phyloP scores from a whole-genome alignment of 2,113 vertebrate species.

The Melanerpes aurifrons region DNA sequence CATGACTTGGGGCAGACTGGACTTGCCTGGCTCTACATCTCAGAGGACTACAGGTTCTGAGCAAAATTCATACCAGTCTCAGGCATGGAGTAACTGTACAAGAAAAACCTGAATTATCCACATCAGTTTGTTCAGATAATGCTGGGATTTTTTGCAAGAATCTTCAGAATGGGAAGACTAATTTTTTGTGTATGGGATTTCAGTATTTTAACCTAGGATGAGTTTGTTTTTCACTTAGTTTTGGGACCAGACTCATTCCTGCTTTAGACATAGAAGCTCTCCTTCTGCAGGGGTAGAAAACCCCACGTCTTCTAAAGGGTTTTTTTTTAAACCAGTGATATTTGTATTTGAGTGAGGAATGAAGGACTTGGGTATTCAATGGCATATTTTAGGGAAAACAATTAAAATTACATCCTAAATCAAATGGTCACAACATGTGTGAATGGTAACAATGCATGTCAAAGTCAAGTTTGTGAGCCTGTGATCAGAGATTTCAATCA shows the following conservation, averaged over 20 bases:
- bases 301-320: neutral
- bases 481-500: neutral
- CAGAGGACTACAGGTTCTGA: neutral
- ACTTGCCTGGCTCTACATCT: neutral
- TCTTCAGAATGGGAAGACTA: neutral
- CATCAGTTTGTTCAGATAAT: neutral
- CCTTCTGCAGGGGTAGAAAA: neutral
- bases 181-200: neutral
- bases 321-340: neutral
- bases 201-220: neutral
- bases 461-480: slow-evolving; percentile 21
- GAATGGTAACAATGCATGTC: slow-evolving; percentile 17
- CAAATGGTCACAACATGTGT: neutral
- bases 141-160: neutral
- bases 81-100: neutral
- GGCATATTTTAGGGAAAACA: neutral
- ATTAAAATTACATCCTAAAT: neutral
- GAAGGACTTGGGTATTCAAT: neutral
- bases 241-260: neutral
- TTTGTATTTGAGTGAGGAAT: slow-evolving; percentile 1
- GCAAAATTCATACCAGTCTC: neutral
- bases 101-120: neutral
- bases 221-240: slow-evolving; percentile 5
- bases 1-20: neutral
- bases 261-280: neutral